Evolutionary conservation across 2,113 vertebrate species (phyloP).

Genomic region (Coracopsis vasa): DNA sequence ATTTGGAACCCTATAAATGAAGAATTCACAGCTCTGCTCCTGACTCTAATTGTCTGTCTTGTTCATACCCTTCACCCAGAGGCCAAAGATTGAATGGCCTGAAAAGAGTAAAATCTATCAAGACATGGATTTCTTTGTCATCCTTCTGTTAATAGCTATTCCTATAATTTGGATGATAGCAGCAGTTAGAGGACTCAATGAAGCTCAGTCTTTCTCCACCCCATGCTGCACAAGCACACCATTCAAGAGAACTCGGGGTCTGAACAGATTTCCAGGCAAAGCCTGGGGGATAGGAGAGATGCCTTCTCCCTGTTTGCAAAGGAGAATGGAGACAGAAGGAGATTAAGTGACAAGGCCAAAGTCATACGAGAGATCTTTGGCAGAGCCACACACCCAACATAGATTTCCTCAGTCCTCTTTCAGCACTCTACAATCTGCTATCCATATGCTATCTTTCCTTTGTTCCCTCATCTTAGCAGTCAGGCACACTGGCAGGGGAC

Average conservation of each 20-base stretch:
- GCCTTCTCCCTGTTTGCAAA: slow-evolving; percentile 17
- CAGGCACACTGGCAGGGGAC: slow-evolving; percentile 57
- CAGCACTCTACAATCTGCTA: slow-evolving; percentile 63
- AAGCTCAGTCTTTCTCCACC: background rate
- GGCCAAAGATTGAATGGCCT: slow-evolving; percentile 44
- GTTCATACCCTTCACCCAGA: slow-evolving; percentile 43
- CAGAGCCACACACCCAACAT: slow-evolving; percentile 59
- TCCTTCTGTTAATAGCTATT: slow-evolving; percentile 3
- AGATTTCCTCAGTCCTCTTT: slow-evolving; percentile 61
- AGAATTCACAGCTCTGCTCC: slow-evolving; percentile 20
- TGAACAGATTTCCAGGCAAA: slow-evolving; percentile 49
- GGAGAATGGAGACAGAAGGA: slow-evolving; percentile 51
- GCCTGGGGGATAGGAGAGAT: slow-evolving; percentile 33
- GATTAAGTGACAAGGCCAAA: slow-evolving; percentile 67
- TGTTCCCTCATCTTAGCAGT: slow-evolving; percentile 53
- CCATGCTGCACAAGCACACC: background rate
- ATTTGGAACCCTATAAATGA: slow-evolving; percentile 21
- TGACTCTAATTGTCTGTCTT: slow-evolving; percentile 50
- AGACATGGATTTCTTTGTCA: slow-evolving; percentile 28
- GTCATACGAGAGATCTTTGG: slow-evolving; percentile 61
- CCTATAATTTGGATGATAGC: slow-evolving; percentile 9
- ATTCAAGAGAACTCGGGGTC: slow-evolving; percentile 4
- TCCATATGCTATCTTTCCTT: slow-evolving; percentile 69
- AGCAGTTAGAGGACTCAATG: background rate
- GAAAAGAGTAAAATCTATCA: slow-evolving; percentile 56